Evolutionary conservation across 2,113 vertebrate species (phyloP), one percentile per base, ranked within the genome.

Genomic region (Campylorhamphus procurvoides): DNA sequence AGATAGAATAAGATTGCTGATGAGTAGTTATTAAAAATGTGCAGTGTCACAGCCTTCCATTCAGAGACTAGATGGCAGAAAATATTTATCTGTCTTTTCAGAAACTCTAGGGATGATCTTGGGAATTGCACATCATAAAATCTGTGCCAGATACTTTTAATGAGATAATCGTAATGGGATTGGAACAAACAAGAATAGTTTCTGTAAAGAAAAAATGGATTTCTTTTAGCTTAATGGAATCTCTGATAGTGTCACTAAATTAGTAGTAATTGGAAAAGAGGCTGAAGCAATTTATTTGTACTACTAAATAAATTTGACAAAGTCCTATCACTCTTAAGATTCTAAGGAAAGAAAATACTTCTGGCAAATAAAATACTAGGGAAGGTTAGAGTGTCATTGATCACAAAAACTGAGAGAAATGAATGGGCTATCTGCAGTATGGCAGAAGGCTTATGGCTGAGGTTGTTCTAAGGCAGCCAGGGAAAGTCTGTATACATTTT

Each of bases 51-150:
- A 84, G 47, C 60, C 62, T 66, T 75, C 14, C 24, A 11, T 49
- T 77, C 60, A 66, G 46, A 73, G 37, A 64, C 37, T 52, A 46
- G 23, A 79, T 79, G 24, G 47, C 50, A 91, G 35, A 37, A 86
- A 85, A 71, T 77, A n/a, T 87, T 91, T 84, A 50, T 76, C 72
- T 79, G 31, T 66, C 71, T 85, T 87, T 87, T 80, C 58, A 94
- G 72, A 79, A 96, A 55, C 23, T 39, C n/a, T 53, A 28, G 59
- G 29, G 62, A 73, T 80, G 42, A 85, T 85, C 50, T 63, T 59
- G 35, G 55, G 78, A 86, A 79, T 80, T 83, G 20, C 18, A 58
- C 44, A 59, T 69, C 42, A 63, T 59, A 82, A 96, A 91, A 89
- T 92, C 56, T 87, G 35, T 84, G 64, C 77, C 60, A 95, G 80